Base-by-base conservation (phyloP, 1,140 invertebrate genomes). In the Formica exsecta region DNA sequence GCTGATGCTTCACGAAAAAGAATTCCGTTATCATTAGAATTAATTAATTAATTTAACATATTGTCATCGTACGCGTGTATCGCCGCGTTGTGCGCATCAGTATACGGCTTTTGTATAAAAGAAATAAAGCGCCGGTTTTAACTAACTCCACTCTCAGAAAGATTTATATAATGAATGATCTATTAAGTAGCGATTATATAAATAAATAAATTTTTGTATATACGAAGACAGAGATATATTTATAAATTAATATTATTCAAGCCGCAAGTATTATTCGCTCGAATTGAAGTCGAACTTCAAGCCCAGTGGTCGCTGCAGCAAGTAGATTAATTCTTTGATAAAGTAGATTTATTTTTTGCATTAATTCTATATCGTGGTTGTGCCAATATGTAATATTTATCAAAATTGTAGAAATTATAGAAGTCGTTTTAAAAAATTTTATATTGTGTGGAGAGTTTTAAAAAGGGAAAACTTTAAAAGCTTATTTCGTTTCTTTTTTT, bases 1-100 rank as follows among this genome's bases (percentile, higher is more conserved):
- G 32, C 79, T 83, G 79, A 83, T 83, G 68, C 79, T 83, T 83
- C 54, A 59, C 68, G 79, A 59, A 48, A 73, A 48, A 83, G 9
- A 41, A 57, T 83, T 73, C n/a, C 68, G 38, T 83, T 73, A 54
- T 83, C 25, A 73, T 73, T 81, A 83, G 68, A 44, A 44, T 83
- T 83, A 83, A 83, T 74, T 73, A 74, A 83, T 74, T 73, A 74
- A 83, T 48, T 66, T 41, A 70, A 61, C 57, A 19, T 36, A 66
- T 59, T 22, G 22, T 36, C 38, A 36, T 68, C 41, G 41, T 8
- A 41, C 38, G 8, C 8, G 65, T 71, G 38, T 16, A 64, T 61
- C 64, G 66, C 54, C 64, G 54, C 54, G 25, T 68, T 32, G 44
- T 38, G 51, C 54, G 54, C 66, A 83, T 61, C 38, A 73, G 8